These are phyloP conservation scores for Nasonia oneida DNA, from an alignment of 2,888 invertebrate species.

Conservation along the genomic window DNA sequence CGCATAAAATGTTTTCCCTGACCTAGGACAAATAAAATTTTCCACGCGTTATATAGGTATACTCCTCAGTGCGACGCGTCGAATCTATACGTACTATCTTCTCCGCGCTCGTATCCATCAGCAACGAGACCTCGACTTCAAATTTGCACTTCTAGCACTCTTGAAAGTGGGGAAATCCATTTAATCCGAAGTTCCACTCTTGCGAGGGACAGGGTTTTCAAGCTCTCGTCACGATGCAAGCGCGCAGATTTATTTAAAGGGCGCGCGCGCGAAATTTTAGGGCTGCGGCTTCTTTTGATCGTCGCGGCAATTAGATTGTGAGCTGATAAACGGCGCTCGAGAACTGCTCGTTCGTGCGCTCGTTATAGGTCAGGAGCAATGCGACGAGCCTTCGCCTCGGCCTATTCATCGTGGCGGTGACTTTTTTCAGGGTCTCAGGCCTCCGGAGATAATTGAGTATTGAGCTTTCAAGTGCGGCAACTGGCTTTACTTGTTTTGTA, in stretches of 20 bases:
- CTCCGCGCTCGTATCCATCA: not conserved
- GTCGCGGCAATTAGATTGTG: conserved; percentile 58
- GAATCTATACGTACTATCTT: not conserved
- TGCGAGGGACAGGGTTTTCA: not conserved
- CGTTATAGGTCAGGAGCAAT: conserved; percentile 23
- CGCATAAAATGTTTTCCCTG: not conserved
- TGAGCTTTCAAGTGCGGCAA: not conserved
- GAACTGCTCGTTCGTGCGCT: conserved; percentile 1
- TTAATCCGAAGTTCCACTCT: conserved; percentile 48
- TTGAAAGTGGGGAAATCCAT: conserved; percentile 48
- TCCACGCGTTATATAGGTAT: not conserved
- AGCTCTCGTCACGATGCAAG: not conserved
- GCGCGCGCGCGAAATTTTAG: conserved; percentile 28
- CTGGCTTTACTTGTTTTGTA: not conserved
- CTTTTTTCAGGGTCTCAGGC: not conserved
- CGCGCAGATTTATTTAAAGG: conserved; percentile 30
- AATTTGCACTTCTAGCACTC: conserved; percentile 47
- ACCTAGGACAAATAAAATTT: not conserved
- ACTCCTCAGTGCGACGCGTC: not conserved
- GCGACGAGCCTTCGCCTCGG: not conserved
- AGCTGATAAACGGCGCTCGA: conserved; percentile 29
- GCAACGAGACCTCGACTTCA: conserved; percentile 33
- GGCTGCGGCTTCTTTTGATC: conserved; percentile 34
- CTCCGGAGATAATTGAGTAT: not conserved
- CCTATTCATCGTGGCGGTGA: not conserved